Base-by-base conservation (phyloP, 2,113 vertebrate genomes). In the Ariopsis seemanni region DNA sequence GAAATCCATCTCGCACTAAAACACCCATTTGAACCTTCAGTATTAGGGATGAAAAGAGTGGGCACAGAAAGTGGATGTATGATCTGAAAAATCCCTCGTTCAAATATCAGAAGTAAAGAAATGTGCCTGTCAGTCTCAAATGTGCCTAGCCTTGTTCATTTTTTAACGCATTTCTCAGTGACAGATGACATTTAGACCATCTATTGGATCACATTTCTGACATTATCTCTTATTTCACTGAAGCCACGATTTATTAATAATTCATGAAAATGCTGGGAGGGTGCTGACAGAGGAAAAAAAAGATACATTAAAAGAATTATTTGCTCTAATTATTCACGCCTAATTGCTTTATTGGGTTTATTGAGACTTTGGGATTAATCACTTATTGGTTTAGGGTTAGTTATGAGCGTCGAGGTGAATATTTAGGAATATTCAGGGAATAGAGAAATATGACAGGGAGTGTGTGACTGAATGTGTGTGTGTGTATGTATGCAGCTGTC, bases 151-250 rank as follows among this genome's bases (percentile, higher is more conserved):
- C 91, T 42, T 82, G 18, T 72, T 25, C 4, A 27, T 93, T 92
- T 95, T 95, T 95, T 93, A 94, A 94, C 93, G 92, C 92, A 94
- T 95, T 96, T 96, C 93, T 94, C 93, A 92, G 93, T 94, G 95
- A 95, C 95, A 95, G 94, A 95, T 95, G 94, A 95, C 94, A 92
- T 95, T 95, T 94, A 93, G 93, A 88, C 90, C 58, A 89, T 89
- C 91, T 95, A 94, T 94, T 95, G 94, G 93, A 95, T 95, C 94
- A 92, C 92, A 93, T 95, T 93, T 94, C 94, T 91, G 94, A 95
- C 94, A 94, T 95, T 94, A 94, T 96, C 93, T 94, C 93, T 94
- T 92, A 94, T 94, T 93, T 95, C 93, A 95, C 92, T 91, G 93
- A 94, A 95, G 92, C 94, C 86, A 91, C 93, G 88, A 93, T 94